Percentiles rank a stretch among this genome's conserved stretches.
Evolutionary conservation across 2,888 invertebrate species (phyloP).

Genomic region (Acanthosepion lycidas): DNA sequence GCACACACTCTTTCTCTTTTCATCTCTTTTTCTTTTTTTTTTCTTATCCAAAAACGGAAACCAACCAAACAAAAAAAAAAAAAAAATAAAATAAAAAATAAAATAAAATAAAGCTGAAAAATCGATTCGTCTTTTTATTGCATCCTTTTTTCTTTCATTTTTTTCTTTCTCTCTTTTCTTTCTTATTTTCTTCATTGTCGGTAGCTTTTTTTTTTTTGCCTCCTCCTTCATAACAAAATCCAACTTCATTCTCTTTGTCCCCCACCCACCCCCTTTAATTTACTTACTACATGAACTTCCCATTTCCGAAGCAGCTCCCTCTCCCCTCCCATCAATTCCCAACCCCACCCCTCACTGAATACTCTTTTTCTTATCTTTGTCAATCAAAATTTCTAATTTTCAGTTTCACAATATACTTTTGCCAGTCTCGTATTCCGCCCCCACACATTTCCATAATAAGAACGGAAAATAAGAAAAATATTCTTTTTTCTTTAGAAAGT

Average conservation of each 20-base stretch:
- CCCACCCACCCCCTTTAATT: not conserved
- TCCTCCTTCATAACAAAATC: not conserved
- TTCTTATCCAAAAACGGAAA: too few species aligned
- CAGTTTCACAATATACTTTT: not conserved
- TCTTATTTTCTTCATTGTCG: not conserved
- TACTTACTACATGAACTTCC: not conserved
- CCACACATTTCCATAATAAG: too few species aligned
- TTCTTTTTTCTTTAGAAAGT: not conserved
- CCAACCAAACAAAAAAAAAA: too few species aligned
- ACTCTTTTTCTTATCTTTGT: not conserved
- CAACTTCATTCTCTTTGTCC: not conserved
- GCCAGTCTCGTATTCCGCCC: not conserved
- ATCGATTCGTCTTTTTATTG: too few species aligned
- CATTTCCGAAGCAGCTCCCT: not conserved
- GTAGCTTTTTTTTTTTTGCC: not conserved
- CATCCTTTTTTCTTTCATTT: too few species aligned
- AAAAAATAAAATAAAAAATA: too few species aligned
- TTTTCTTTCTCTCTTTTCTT: not conserved
- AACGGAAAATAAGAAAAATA: not conserved
- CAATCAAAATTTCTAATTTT: not conserved
- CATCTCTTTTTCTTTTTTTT: too few species aligned
- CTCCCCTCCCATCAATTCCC: not conserved
- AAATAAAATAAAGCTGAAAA: too few species aligned
- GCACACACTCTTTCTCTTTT: too few species aligned
- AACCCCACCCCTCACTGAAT: not conserved